Base-by-base conservation (phyloP, 2,113 vertebrate species). In the Hylia prasina region DNA sequence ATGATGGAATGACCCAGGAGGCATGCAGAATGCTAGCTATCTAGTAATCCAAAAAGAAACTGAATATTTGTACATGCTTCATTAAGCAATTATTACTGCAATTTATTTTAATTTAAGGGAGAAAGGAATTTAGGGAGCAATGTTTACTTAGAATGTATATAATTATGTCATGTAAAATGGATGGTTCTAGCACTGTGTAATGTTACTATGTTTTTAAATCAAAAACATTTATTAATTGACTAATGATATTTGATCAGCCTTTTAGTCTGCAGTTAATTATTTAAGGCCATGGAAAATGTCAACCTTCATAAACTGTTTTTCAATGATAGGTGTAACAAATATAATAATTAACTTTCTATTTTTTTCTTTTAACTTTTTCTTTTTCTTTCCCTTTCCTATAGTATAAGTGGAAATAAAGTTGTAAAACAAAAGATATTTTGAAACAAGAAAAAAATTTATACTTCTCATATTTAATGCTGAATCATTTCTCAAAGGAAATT, bases 181-280 rank as follows among this genome's bases (percentile, higher is more conserved):
- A 51, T 70, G 14, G 23, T 37, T 90, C 33, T 63, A 76, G 13
- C 7, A 53, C 11, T 47, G 35, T 58, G n/a, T 19, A 53, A 79
- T 23, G 6, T 31, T 68, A 42, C 11, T 56, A 37, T 17, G 8
- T 23, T 78, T 92, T 76, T 30, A 73, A 73, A 39, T 56, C 66
- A 89, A 45, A 51, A 86, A 23, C 15, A 66, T 77, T 72, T 93
- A 84, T 72, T 84, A 87, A 91, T 42, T 68, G 30, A 60, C 30
- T 42, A 56, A 82, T 53, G 27, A 79, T 65, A 54, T 90, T 94
- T 92, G 15, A 14, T 85, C 16, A 47, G 86, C 21, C 47, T 80
- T 86, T 93, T 91, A 96, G 50, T 13, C 9, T 72, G 35, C 4
- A 87, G 24, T 92, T 82, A 90, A 91, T 96, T 90, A 86, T 47